phyloP scores from a whole-genome alignment of 2,888 invertebrate genomes.

The Elaeidobius kamerunicus region DNA sequence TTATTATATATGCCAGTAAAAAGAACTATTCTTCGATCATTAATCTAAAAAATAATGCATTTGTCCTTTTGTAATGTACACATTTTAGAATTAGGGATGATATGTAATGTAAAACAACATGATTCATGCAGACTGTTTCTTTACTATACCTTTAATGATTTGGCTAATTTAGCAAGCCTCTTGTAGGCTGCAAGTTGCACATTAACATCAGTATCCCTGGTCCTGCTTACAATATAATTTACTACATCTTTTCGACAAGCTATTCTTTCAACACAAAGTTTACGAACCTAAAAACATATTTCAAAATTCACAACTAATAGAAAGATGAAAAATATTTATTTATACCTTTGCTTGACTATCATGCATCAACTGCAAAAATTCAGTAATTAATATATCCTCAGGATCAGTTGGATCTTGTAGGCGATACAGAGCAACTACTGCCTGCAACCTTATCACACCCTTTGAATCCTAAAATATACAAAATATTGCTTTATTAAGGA shows the following conservation, averaged over 20 bases:
- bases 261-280: conserved; percentile 69
- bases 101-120: conserved; percentile 47
- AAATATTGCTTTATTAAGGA: conserved; percentile 11
- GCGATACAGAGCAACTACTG: conserved; percentile 72
- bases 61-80: too few relatives aligned
- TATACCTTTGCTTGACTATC: conserved; percentile 63
- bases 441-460: conserved; percentile 73
- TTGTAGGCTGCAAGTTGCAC: conserved; percentile 63
- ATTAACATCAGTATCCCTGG: conserved; percentile 73
- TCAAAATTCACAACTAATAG: too few relatives aligned
- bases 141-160: conserved; percentile 38
- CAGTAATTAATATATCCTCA: conserved; percentile 71
- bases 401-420: conserved; percentile 76
- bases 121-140: too few relatives aligned
- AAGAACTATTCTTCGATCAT: conserved; percentile 60
- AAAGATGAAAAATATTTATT: conserved; percentile 3
- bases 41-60: conserved; percentile 45
- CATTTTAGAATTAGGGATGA: too few relatives aligned
- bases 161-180: conserved; percentile 35
- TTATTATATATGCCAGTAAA: conserved; percentile 63
- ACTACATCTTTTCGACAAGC: conserved; percentile 70
- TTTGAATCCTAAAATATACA: conserved; percentile 62
- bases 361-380: conserved; percentile 67
- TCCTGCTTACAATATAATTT: conserved; percentile 65
- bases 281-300: conserved; percentile 46